Evolutionary conservation across 37 sponge, comb jelly and placozoan species (phyloP).

Genomic region (Beroe forskalii): DNA sequence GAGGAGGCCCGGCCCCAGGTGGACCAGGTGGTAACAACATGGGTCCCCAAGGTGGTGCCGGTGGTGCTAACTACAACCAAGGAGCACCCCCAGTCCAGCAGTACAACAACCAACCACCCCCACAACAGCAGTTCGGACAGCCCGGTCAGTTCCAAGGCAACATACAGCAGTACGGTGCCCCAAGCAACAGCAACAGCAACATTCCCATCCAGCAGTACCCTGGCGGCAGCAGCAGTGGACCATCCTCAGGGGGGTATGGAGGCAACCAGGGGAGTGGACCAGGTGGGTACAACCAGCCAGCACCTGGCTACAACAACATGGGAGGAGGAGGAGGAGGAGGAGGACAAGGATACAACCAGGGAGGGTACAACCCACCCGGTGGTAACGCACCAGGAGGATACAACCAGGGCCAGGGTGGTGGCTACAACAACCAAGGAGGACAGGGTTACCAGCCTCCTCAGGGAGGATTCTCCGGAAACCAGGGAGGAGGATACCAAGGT

Average conservation of each 20-base stretch:
- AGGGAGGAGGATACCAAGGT: slow-evolving; percentile 64
- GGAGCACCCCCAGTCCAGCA: slow-evolving; percentile 1
- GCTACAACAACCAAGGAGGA: slow-evolving; percentile 33
- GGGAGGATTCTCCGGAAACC: slow-evolving; percentile 52
- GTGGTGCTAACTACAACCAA: slow-evolving; percentile 9
- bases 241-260: neutral
- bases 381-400: neutral
- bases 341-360: slow-evolving; percentile 1
- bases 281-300: neutral
- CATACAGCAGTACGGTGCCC: slow-evolving; percentile 17
- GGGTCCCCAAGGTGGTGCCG: neutral
- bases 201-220: slow-evolving; percentile 53
- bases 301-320: neutral
- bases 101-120: neutral
- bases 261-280: neutral
- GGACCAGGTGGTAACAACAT: neutral
- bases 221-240: neutral
- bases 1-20: neutral
- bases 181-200: slow-evolving; percentile 26
- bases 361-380: neutral
- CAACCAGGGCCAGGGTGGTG: slow-evolving; percentile 58
- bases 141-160: slow-evolving; percentile 29
- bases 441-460: neutral
- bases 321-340: neutral
- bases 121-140: neutral